Evolutionary conservation across 2,797 vertebrate species (phyloP), one percentile per base, ranked within the genome.

Genomic region (Ataeniobius toweri): DNA sequence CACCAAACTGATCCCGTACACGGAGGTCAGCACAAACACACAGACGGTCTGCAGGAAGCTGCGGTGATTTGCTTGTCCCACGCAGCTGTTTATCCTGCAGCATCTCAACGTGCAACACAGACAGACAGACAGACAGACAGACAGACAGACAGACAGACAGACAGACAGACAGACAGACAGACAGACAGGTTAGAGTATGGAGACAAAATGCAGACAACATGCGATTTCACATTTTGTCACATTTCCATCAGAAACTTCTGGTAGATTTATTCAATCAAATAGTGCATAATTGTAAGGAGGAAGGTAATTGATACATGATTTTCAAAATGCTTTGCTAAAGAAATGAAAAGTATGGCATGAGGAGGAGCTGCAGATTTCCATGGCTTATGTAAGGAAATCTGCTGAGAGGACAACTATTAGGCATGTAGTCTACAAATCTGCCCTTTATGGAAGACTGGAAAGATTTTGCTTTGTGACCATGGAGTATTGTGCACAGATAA

Each of bases 31-130:
- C 92, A 97, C 88, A 93, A 99, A 99, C 93, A 96, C 86, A 73
- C 84, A 89, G 39, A 99, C 96, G 13, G 96, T 97, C 92, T 99
- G 94, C 91, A 99, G 93, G 92, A 99, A 99, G 68, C 95, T 97
- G 89, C 95, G 96, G 86, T 99, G 98, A 91, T 99, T 99, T 74
- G 94, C 95, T 90, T 97, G 96, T 84, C 98, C 98, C 70, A 99
- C 97, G 76, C 98, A 99, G 95, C 96, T 98, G 95, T 99, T 98
- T 92, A 99, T 98, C 98, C 98, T 99, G 90, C 77, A 86, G 77
- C 76, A 80, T 78, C 95, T 93, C 92, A 85, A 84, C 85, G 86
- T 72, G 79, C 1, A 82, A 82, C 74, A 79, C 6, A 72, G 44
- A 80, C 39, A 76, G 53, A 55, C 50, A 61, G 31, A 81, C 58